A percentile compares a stretch with the other conserved stretches of the same genome.
Conservation (phyloP, 2,797 vertebrate genomes). For the Thalassophryne amazonica region DNA sequence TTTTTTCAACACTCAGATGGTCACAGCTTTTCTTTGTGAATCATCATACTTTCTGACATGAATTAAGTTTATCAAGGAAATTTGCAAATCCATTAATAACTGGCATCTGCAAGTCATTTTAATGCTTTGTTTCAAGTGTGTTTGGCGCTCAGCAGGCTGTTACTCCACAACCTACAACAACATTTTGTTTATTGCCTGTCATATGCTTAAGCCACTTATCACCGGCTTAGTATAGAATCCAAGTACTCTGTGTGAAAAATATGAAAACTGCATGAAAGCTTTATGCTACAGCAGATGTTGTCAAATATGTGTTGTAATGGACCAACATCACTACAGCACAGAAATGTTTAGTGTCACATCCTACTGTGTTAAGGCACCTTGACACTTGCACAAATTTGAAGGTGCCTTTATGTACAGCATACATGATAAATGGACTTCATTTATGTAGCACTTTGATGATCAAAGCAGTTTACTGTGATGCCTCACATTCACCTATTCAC, state of each 20-base stretch:
- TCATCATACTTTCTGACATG: not conserved
- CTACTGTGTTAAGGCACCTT: constrained; percentile 4
- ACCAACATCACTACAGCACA: not conserved
- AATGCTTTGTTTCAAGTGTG: not conserved
- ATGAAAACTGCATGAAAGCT: not conserved
- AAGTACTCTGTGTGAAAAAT: not conserved
- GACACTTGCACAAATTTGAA: not conserved
- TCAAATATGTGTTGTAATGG: not conserved
- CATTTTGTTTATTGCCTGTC: not conserved
- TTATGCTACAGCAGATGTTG: constrained; percentile 5
- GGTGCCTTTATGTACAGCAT: not conserved
- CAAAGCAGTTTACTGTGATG: too few relatives aligned
- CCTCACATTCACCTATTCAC: too few relatives aligned
- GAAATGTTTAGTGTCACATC: not conserved
- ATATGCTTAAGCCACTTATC: not conserved
- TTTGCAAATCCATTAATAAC: not conserved
- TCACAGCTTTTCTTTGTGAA: too few relatives aligned
- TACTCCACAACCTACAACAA: too few relatives aligned
- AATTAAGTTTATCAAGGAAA: not conserved
- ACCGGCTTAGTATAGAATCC: not conserved
- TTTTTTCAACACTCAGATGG: too few relatives aligned
- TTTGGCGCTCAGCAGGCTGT: not conserved
- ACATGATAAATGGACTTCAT: too few relatives aligned
- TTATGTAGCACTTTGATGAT: too few relatives aligned
- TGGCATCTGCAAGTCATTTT: not conserved